Percentiles rank a stretch among this genome's conserved stretches.
Evolutionary conservation across 2,888 invertebrate genomes (phyloP).

Genomic region (Pimpla rufipes): DNA sequence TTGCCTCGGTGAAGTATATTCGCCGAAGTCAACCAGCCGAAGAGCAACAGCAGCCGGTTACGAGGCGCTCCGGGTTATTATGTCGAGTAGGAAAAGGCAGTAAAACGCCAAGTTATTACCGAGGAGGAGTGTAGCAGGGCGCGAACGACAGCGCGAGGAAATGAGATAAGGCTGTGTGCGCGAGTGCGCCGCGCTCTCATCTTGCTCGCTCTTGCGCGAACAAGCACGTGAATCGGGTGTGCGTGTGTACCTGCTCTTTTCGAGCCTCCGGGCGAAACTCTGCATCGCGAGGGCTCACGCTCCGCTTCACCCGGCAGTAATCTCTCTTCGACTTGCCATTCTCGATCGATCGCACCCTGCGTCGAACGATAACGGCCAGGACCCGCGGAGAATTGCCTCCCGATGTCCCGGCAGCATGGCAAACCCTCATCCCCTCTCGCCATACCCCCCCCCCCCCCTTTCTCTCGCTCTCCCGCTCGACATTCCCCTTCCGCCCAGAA

Average conservation of each 20-base stretch:
- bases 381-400: conserved; percentile 29
- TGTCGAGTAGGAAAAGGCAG: conserved; percentile 52
- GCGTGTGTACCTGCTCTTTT: conserved; percentile 15
- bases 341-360: conserved; percentile 62
- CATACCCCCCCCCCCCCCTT: neutral
- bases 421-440: no score
- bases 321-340: conserved; percentile 57
- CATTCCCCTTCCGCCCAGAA: neutral
- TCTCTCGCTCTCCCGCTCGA: neutral
- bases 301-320: conserved; percentile 57
- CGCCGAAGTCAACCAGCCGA: conserved; percentile 3
- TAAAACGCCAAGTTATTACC: conserved; percentile 56
- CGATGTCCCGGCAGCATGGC: neutral
- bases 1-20: conserved; percentile 6
- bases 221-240: conserved; percentile 38
- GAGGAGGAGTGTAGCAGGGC: conserved; percentile 25
- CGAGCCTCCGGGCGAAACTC: conserved; percentile 25
- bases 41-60: conserved; percentile 9
- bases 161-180: conserved; percentile 44
- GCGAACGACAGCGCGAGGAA: conserved; percentile 48
- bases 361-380: conserved; percentile 55
- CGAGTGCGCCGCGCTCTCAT: neutral
- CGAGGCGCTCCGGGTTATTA: conserved; percentile 44
- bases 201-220: conserved; percentile 23
- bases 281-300: conserved; percentile 45